Conservation (phyloP, 2,113 vertebrate genomes). For the Gymnocephalus cernua region DNA sequence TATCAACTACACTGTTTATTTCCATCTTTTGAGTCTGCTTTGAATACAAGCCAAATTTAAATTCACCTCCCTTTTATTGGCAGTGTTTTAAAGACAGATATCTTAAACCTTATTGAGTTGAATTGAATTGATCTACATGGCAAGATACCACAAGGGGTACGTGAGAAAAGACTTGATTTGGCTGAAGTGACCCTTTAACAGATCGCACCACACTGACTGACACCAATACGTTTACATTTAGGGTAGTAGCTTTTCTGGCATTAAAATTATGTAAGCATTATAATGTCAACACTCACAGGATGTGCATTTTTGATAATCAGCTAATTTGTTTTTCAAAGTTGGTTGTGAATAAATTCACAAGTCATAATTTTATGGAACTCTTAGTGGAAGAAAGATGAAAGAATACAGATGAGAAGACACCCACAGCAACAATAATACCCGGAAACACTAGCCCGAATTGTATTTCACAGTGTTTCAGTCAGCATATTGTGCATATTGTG, state of each 20-base stretch:
- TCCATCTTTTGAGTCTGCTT: not conserved
- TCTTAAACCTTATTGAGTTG: not conserved
- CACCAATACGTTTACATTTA: not conserved
- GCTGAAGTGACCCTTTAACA: not conserved
- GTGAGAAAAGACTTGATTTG: not conserved
- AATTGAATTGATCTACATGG: not conserved
- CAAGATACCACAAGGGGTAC: not conserved
- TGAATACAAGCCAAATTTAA: not conserved
- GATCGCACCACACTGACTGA: not conserved
- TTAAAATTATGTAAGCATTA: not conserved
- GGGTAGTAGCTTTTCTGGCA: not conserved
- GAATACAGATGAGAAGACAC: not conserved
- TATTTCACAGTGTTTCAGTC: conserved; percentile 17
- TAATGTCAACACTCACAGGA: too few species aligned
- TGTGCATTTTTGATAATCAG: not conserved
- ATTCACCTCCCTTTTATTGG: not conserved
- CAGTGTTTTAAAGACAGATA: not conserved
- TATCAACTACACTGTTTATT: not conserved
- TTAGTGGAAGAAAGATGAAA: not conserved
- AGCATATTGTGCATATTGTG: not conserved
- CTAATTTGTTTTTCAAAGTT: not conserved
- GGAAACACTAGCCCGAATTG: not conserved
- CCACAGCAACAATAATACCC: too few species aligned
- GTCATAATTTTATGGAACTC: not conserved
- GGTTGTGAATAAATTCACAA: not conserved